Conservation (phyloP, 2,797 vertebrate species). For the Myripristis jacobus region DNA sequence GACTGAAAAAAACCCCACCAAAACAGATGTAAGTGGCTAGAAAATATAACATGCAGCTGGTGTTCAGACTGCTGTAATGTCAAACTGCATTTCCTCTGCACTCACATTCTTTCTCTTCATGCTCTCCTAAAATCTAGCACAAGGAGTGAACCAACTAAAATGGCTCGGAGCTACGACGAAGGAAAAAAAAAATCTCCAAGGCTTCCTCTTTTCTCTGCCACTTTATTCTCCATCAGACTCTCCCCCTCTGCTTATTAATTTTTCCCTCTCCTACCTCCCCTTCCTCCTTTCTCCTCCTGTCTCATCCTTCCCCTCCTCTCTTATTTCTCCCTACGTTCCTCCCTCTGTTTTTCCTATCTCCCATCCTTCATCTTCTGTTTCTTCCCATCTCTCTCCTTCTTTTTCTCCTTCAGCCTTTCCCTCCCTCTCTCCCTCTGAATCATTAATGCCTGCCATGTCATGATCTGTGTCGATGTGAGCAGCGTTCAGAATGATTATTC, state of each 20-base stretch:
- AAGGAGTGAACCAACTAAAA: constrained; percentile 54
- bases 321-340: constrained; percentile 21
- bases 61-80: constrained; percentile 56
- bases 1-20: constrained; percentile 17
- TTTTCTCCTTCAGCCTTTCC: constrained; percentile 62
- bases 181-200: constrained; percentile 21
- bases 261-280: neutral
- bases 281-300: neutral
- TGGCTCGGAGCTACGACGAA: constrained; percentile 50
- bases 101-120: constrained; percentile 67
- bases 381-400: constrained; percentile 41
- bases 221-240: constrained; percentile 57
- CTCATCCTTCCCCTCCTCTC: constrained; percentile 25
- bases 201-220: constrained; percentile 51
- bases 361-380: constrained; percentile 67
- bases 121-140: constrained; percentile 71
- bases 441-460: constrained; percentile 79
- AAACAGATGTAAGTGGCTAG: constrained; percentile 25
- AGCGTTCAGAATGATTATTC: constrained; percentile 73
- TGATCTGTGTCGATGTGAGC: constrained; percentile 79
- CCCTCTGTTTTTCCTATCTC: constrained; percentile 31
- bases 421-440: constrained; percentile 67
- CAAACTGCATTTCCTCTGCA: constrained; percentile 61
- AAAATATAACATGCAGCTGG: constrained; percentile 22
- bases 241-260: constrained; percentile 57